Base-by-base conservation (phyloP, 2,113 vertebrate genomes). In the Amazona guildingii region DNA sequence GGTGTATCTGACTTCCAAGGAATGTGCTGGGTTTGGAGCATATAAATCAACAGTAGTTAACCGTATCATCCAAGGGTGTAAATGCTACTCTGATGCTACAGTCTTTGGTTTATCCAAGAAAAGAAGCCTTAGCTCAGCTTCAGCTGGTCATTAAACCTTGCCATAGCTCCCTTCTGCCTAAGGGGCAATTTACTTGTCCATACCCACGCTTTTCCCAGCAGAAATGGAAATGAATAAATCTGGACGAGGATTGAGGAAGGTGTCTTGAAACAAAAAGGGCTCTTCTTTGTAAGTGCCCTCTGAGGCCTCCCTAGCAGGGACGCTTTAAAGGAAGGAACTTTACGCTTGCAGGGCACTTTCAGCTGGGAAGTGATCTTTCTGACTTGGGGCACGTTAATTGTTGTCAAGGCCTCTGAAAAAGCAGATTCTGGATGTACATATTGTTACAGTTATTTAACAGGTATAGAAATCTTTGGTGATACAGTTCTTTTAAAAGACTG, bases 1-100 rank as follows among this genome's bases (percentile, higher is more conserved):
- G 89, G 92, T 96, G 96, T 96, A 87, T 67, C 83, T 70, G 74
- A 83, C 70, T 95, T 96, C 68, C 92, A 67, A 49, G 88, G 78
- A 88, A 94, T 88, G 67, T 73, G 95, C 90, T 93, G 95, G 55
- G 55, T 66, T 91, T 88, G 94, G 64, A 82, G 73, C 33, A 21
- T 82, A 67, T 91, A 87, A 91, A 92, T 95, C 88, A 92, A 0
- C 7, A 27, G 28, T 43, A 83, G 67, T 61, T 70, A 90, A 27
- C 73, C 18, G 6, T 48, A 20, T 87, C 64, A 83, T 84, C 84
- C 66, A 18, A 27, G 35, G 73, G 43, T 83, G 86, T 17, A 54
- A 67, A 13, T 49, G 1, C 49, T 92, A 16, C 69, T 95, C 51
- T 69, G 79, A 16, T 93, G 70, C 62, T 24, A 21, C 39, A 55